Evolutionary conservation across 2,888 invertebrate species (phyloP).

Genomic region (Cerastis rubricosa): DNA sequence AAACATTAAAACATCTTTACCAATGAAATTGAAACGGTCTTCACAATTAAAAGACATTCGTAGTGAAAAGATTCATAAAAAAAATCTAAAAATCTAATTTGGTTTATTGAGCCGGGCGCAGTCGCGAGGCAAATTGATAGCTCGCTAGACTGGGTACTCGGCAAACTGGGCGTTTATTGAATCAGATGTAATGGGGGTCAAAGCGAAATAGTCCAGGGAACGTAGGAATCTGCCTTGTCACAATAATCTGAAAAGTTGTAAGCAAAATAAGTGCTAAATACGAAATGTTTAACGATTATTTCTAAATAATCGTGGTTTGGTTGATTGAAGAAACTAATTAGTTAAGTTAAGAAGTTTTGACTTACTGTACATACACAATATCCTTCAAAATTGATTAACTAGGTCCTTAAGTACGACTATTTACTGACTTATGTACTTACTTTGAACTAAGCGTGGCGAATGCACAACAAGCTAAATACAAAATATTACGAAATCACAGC

Average conservation of each 20-base stretch:
- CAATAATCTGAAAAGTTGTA: not conserved
- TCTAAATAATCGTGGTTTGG: no score
- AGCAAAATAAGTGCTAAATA: not conserved
- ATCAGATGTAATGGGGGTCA: constrained; percentile 20
- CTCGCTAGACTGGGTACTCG: not conserved
- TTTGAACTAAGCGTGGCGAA: not conserved
- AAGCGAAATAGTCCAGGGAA: not conserved
- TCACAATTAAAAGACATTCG: not conserved
- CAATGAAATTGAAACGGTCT: not conserved
- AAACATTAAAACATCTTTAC: not conserved
- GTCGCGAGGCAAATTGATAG: constrained; percentile 22
- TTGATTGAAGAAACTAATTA: not conserved
- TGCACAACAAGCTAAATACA: not conserved
- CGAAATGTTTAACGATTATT: not conserved
- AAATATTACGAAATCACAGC: not conserved
- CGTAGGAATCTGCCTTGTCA: not conserved
- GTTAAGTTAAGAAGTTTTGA: not conserved
- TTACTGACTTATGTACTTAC: not conserved
- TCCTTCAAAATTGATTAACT: not conserved
- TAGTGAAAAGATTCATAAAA: not conserved
- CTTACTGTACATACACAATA: not conserved
- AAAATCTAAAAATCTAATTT: not conserved
- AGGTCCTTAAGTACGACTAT: not conserved
- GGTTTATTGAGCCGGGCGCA: constrained; percentile 26
- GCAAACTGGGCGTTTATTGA: constrained; percentile 23